Evolutionary conservation across 2,888 invertebrate genomes (phyloP).

Genomic region (Syritta pipiens): DNA sequence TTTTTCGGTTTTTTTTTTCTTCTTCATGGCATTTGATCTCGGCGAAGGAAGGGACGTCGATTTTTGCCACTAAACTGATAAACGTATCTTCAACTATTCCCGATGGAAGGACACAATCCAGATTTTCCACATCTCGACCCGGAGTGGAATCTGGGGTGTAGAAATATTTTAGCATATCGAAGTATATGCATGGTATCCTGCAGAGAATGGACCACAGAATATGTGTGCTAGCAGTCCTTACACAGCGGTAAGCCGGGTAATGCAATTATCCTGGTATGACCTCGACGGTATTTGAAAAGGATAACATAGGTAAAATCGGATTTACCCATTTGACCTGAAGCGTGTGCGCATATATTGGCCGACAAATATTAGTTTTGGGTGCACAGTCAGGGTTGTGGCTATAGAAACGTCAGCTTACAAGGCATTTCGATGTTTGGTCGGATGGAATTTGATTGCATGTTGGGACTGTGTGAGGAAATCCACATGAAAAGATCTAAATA

Average conservation of each 20-base stretch:
- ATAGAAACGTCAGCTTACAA: too few relatives aligned
- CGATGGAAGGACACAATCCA: conserved; percentile 11
- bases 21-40: conserved; percentile 3
- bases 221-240: neutral
- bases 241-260: neutral
- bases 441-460: too few relatives aligned
- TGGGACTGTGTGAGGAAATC: too few relatives aligned
- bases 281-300: conserved; percentile 2
- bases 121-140: conserved; percentile 11
- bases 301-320: conserved; percentile 25
- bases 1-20: conserved; percentile 3
- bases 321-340: conserved; percentile 12
- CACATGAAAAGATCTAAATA: too few relatives aligned
- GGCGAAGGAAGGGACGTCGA: too few relatives aligned
- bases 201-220: neutral
- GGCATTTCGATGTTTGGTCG: too few relatives aligned
- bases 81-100: neutral
- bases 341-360: neutral
- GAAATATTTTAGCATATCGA: conserved; percentile 19
- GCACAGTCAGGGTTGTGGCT: too few relatives aligned
- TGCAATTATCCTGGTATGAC: conserved; percentile 32
- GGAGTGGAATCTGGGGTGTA: conserved; percentile 5
- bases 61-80: neutral
- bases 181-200: neutral
- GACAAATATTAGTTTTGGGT: too few relatives aligned